phyloP scores from a whole-genome alignment of 2,888 invertebrate species.

The Pantelozetes paolii region DNA sequence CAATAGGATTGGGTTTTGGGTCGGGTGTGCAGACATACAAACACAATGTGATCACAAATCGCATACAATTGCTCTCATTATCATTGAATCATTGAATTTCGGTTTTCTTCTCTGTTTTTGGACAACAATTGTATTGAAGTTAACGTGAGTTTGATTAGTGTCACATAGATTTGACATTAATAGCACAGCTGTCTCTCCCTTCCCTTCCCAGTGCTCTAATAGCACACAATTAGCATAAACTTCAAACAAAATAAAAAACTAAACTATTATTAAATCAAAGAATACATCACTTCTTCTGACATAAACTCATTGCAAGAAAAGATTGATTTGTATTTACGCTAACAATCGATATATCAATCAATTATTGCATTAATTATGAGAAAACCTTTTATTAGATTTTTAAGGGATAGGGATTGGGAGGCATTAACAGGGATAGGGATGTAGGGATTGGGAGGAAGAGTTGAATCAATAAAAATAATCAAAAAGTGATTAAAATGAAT shows the following conservation, averaged over 20 bases:
- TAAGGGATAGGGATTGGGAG: too few species aligned
- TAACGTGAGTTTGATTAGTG: slow-evolving; percentile 31
- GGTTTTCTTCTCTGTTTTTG: not conserved
- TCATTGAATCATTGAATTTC: slow-evolving; percentile 29
- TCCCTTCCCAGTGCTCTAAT: not conserved
- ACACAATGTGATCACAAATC: not conserved
- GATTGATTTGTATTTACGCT: too few species aligned
- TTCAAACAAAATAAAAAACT: not conserved
- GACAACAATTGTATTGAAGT: not conserved
- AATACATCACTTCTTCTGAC: not conserved
- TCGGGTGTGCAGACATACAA: not conserved
- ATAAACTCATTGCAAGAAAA: not conserved
- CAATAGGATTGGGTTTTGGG: not conserved
- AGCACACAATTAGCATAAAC: slow-evolving; percentile 4
- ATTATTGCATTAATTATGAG: too few species aligned
- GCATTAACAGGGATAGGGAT: too few species aligned
- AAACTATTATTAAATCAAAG: not conserved
- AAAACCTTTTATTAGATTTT: too few species aligned
- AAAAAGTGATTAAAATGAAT: too few species aligned
- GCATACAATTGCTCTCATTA: slow-evolving; percentile 9
- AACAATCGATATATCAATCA: not conserved
- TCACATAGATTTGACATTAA: slow-evolving; percentile 26
- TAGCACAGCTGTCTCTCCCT: slow-evolving; percentile 13
- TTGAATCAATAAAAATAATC: too few species aligned
- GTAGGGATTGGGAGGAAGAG: too few species aligned